Percentiles rank a stretch among this genome's conserved stretches.
Conservation (phyloP, 2,113 vertebrate species). For the Xenopus laevis region DNA sequence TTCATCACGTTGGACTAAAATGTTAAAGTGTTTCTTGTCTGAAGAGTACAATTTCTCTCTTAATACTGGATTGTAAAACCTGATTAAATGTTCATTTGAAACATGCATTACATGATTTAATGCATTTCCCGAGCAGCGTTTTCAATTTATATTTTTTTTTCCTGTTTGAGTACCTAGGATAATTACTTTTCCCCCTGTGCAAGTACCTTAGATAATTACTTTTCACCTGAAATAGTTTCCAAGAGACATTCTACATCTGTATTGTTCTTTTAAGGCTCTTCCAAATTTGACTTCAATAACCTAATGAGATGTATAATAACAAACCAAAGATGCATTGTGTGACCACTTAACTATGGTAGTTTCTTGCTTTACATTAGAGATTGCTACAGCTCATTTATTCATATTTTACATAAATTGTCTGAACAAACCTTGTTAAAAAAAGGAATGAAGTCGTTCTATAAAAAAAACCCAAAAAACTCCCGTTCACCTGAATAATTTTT, state of each 20-base stretch:
- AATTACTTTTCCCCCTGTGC: slow-evolving; percentile 40
- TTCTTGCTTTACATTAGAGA: no score
- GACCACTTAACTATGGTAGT: not conserved
- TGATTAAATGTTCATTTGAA: slow-evolving; percentile 44
- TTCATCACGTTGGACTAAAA: slow-evolving; percentile 15
- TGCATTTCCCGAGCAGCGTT: slow-evolving; percentile 36
- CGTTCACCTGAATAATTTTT: no score
- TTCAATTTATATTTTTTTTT: slow-evolving; percentile 50
- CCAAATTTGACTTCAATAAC: slow-evolving; percentile 20
- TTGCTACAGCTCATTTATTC: no score
- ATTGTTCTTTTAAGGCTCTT: slow-evolving; percentile 20
- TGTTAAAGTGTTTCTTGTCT: slow-evolving; percentile 33
- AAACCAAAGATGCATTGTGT: not conserved
- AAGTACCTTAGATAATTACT: slow-evolving; percentile 39
- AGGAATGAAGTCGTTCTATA: no score
- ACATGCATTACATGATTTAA: slow-evolving; percentile 45
- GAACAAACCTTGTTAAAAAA: no score
- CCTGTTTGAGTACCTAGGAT: slow-evolving; percentile 48
- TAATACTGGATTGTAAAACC: slow-evolving; percentile 29
- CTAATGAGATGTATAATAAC: not conserved
- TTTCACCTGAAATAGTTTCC: slow-evolving; percentile 42
- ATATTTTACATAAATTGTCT: no score
- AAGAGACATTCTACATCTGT: slow-evolving; percentile 30
- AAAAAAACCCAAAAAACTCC: no score
- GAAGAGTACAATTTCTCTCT: slow-evolving; percentile 26